phyloP scores from a whole-genome alignment of 2,113 vertebrate genomes.

The Gymnorhina tibicen region DNA sequence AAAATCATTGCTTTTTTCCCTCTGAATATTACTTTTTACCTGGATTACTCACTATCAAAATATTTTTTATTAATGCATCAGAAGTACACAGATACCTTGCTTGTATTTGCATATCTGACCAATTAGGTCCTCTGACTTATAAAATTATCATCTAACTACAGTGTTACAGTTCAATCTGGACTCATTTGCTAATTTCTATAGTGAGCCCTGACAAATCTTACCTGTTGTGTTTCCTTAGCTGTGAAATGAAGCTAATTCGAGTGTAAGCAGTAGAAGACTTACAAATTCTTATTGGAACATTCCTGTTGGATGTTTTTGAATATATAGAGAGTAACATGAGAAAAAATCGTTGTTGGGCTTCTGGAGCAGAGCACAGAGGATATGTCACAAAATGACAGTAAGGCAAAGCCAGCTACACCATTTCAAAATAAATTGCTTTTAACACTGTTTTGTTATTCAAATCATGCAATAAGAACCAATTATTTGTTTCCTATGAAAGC shows the following conservation, averaged over 20 bases:
- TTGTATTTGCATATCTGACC: background rate
- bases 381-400: background rate
- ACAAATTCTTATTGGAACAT: background rate
- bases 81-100: background rate
- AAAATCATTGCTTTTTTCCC: background rate
- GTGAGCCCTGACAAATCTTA: background rate
- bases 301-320: background rate
- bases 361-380: background rate
- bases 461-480: background rate
- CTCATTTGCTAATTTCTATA: background rate
- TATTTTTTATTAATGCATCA: background rate
- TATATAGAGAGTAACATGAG: background rate
- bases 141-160: background rate
- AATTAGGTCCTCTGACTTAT: background rate
- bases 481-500: background rate
- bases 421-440: background rate
- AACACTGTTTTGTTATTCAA: background rate
- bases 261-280: background rate
- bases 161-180: background rate
- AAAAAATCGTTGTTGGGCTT: background rate
- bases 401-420: background rate
- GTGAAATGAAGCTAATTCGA: background rate
- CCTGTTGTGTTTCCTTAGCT: background rate
- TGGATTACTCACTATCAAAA: background rate
- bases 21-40: background rate